phyloP scores from a whole-genome alignment of 2,888 invertebrate species.

The Catocala fraxini region DNA sequence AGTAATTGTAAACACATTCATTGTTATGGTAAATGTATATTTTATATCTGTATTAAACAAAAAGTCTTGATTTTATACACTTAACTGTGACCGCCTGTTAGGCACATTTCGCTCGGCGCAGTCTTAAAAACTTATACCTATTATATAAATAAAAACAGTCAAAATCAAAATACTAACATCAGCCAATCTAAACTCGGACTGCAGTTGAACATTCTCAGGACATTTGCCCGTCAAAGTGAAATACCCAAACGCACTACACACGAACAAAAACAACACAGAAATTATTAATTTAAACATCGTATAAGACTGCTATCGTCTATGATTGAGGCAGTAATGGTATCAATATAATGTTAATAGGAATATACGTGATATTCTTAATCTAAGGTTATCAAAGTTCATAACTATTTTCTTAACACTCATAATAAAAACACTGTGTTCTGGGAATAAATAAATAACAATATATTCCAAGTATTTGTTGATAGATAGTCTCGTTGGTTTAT shows the following conservation, averaged over 20 bases:
- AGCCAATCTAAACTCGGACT: slow-evolving; percentile 69
- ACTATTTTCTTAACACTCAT: slow-evolving; percentile 1
- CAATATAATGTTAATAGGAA: neutral
- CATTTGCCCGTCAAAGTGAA: slow-evolving; percentile 75
- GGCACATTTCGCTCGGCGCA: too few relatives aligned
- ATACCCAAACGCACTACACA: slow-evolving; percentile 62
- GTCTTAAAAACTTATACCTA: too few relatives aligned
- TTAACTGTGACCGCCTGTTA: too few relatives aligned
- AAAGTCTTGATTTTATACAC: too few relatives aligned
- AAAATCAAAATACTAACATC: slow-evolving; percentile 74
- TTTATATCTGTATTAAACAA: too few relatives aligned
- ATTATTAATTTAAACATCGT: slow-evolving; percentile 60
- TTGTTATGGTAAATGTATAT: too few relatives aligned
- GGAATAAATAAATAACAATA: slow-evolving; percentile 17
- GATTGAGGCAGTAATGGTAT: slow-evolving; percentile 6
- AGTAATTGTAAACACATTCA: too few relatives aligned
- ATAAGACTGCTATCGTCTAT: slow-evolving; percentile 4
- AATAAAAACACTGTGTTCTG: slow-evolving; percentile 15
- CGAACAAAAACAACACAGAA: slow-evolving; percentile 40
- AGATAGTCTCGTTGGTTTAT: too few relatives aligned
- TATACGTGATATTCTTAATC: slow-evolving; percentile 2
- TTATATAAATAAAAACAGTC: too few relatives aligned
- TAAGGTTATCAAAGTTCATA: slow-evolving; percentile 39
- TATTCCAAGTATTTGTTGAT: slow-evolving; percentile 8
- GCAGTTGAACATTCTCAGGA: slow-evolving; percentile 66